Evolutionary conservation across 2,888 invertebrate species (phyloP), one percentile per base, ranked within the genome.

Genomic region (Scaptomyza polygonia): DNA sequence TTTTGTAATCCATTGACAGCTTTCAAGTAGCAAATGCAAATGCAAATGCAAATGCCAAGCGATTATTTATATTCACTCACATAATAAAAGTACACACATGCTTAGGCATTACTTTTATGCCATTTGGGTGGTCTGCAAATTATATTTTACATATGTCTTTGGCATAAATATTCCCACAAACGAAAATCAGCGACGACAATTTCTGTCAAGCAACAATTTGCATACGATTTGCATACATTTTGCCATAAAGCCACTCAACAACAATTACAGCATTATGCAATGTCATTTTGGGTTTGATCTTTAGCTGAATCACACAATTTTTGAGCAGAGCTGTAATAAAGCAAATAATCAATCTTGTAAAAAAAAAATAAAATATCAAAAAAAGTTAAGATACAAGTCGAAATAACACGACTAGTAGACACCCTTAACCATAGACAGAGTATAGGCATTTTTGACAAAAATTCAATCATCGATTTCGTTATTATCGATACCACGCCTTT

Each of bases 1-100:
- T 73, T 70, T 73, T 70, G 81, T 71, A 81, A 86, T 73, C 64
- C 47, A 39, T 7, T 30, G 70, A 69, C 58, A 63, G 79, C 64
- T 68, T 68, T 58, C 59, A 71, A 53, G 69, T 69, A 58, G 51
- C 80, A 62, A 43, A 42, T 42, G 54, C n/a, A n/a, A n/a, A n/a
- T n/a, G 40, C n/a, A 25, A 25, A 25, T 25, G 25, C 48, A 61
- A 51, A 61, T 36, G 32, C 59, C 52, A 48, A 43, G 30, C 49
- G 53, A 47, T 55, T 45, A 73, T 73, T 54, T 71, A 67, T 75
- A 40, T 63, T 64, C 43, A 56, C 62, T 42, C 32, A 40, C 18
- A n/a, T n/a, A 36, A 34, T 49, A n/a, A 11, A 34, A 30, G 32
- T 39, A 36, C 29, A 43, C 14, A 40, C 14, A 5, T 32, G 36